Conservation (phyloP, 2,797 vertebrate species). For the Todus mexicanus region DNA sequence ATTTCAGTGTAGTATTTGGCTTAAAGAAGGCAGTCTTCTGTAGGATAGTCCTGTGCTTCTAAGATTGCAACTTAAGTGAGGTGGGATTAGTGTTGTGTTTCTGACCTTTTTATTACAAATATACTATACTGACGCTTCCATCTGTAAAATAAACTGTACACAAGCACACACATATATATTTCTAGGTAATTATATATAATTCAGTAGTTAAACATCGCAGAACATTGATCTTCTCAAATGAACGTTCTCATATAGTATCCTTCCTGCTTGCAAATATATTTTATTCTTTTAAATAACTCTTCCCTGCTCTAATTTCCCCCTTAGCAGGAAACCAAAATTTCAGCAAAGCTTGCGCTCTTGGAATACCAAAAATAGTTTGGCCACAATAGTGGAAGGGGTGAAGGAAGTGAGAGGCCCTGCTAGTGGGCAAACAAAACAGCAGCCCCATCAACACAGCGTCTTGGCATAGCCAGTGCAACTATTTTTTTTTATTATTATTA, state of each 20-base stretch:
- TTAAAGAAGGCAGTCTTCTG: not conserved
- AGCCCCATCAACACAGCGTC: not conserved
- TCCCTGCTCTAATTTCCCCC: not conserved
- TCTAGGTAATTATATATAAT: not conserved
- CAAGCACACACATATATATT: not conserved
- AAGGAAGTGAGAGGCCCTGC: conserved; percentile 39
- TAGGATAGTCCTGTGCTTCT: not conserved
- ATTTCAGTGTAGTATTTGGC: not conserved
- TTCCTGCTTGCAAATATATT: not conserved
- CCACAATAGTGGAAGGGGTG: conserved; percentile 32
- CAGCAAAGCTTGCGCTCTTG: conserved; percentile 32
- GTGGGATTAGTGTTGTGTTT: not conserved
- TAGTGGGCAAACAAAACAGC: not conserved
- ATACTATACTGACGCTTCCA: not conserved
- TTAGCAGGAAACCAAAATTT: conserved; percentile 35
- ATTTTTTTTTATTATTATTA: too few species aligned
- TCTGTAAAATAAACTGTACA: conserved; percentile 9
- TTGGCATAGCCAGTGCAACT: not conserved
- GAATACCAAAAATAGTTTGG: conserved; percentile 54
- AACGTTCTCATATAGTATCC: not conserved
- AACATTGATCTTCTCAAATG: not conserved
- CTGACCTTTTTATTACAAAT: not conserved
- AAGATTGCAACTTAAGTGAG: not conserved
- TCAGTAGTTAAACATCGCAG: not conserved
- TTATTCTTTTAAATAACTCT: conserved; percentile 16